Percentiles rank a stretch among this genome's conserved stretches.
Evolutionary conservation across 2,797 vertebrate species (phyloP).

Genomic region (Xiphorhynchus erythropygius): DNA sequence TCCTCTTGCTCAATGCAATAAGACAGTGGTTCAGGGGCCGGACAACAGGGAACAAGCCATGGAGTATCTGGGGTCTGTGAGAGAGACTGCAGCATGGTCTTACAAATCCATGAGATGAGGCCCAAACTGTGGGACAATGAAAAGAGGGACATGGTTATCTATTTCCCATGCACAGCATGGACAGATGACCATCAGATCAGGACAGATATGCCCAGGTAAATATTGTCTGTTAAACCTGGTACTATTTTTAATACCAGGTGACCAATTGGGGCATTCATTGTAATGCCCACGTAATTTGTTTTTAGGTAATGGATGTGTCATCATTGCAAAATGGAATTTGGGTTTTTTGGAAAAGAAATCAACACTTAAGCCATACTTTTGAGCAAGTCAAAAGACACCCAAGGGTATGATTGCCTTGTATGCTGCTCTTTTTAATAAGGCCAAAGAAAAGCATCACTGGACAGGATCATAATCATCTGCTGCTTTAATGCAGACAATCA

Average conservation of each 20-base stretch:
- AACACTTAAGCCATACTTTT: slow-evolving; percentile 42
- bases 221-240: not conserved
- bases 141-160: not conserved
- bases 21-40: not conserved
- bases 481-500: slow-evolving; percentile 55
- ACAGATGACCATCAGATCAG: no score
- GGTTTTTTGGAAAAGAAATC: not conserved
- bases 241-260: slow-evolving; percentile 25
- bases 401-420: slow-evolving; percentile 22
- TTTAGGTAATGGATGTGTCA: not conserved
- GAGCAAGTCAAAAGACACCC: slow-evolving; percentile 45
- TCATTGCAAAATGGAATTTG: slow-evolving; percentile 42
- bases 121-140: not conserved
- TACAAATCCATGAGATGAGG: not conserved
- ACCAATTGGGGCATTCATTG: not conserved
- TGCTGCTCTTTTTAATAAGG: slow-evolving; percentile 31
- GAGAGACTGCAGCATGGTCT: not conserved
- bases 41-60: not conserved
- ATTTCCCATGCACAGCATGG: not conserved
- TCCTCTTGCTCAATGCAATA: not conserved
- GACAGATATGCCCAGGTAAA: not conserved
- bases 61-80: not conserved
- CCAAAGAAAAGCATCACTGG: slow-evolving; percentile 38
- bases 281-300: not conserved
- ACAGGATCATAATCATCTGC: slow-evolving; percentile 24